Base-by-base conservation (phyloP, 2,797 vertebrate species). In the Cynodonichthys magdalenae region DNA sequence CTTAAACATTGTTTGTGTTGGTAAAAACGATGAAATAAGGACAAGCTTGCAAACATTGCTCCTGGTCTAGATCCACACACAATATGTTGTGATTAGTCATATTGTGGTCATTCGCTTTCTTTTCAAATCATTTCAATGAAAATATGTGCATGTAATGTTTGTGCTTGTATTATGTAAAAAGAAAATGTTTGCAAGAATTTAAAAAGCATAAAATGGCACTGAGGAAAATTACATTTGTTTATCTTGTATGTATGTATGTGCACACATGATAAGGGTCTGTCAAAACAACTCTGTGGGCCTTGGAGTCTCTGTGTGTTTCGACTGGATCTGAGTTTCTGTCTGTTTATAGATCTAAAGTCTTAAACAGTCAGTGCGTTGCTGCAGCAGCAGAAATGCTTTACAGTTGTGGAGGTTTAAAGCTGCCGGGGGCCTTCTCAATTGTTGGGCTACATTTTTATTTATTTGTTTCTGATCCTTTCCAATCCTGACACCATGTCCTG, bases 351-450 rank as follows among this genome's bases (percentile, higher is more conserved):
- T 66, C 56, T 65, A 36, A 63, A 34, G 14, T 53, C 63, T 50
- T 53, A 62, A 59, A 69, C 48, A 46, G 65, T 14, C 51, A 41
- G 63, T 15, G 14, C 11, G 14, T 57, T 29, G 70, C 59, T 28
- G 24, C 53, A 65, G 71, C 66, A 79, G 75, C 71, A 51, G 63
- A 64, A 59, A 79, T 24, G 11, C 50, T 77, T 58, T 53, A 52
- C 84, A 84, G 82, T 84, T 42, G 41, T 28, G 19, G 59, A 73
- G 65, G 82, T 80, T 82, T 81, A 77, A 77, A 74, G 73, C 66
- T 79, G 71, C 79, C 64, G 59, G 53, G 39, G 61, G 71, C 63
- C 57, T 71, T 74, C 72, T 88, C 67, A 77, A 82, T 81, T 83
- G 70, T 86, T 78, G 63, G 61, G 53, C 56, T 83, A 74, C 86